A percentile compares a stretch with the other conserved stretches of the same genome.
Conservation (phyloP, 2,888 invertebrate species). For the Odontocolon sp. region DNA sequence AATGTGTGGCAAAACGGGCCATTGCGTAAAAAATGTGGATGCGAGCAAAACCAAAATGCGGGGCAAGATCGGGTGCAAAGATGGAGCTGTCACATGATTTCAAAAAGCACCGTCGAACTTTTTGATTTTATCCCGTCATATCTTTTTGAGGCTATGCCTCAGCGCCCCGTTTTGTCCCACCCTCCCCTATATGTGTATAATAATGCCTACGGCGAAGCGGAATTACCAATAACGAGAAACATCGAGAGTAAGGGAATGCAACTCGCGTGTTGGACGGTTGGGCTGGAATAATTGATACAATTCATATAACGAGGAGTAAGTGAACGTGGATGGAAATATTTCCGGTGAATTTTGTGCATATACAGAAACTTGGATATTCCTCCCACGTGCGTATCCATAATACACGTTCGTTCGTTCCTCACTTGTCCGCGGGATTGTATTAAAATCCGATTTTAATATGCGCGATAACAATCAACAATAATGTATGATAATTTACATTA, state of each 20-base stretch:
- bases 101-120: too few relatives aligned
- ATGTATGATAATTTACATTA: conserved; percentile 60
- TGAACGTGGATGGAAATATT: conserved; percentile 54
- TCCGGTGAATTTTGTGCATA: conserved; percentile 38
- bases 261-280: conserved; percentile 40
- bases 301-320: conserved; percentile 48
- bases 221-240: conserved; percentile 9
- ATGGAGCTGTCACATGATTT: too few relatives aligned
- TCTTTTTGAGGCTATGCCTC: too few relatives aligned
- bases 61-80: too few relatives aligned
- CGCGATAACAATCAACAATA: conserved; percentile 60
- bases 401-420: conserved; percentile 36
- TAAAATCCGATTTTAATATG: conserved; percentile 57
- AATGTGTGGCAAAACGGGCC: too few relatives aligned
- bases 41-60: too few relatives aligned
- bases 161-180: too few relatives aligned
- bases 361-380: conserved; percentile 43
- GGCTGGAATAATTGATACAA: conserved; percentile 47
- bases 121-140: too few relatives aligned
- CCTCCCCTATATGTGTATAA: too few relatives aligned
- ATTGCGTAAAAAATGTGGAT: too few relatives aligned
- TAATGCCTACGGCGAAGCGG: conserved; percentile 9
- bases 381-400: conserved; percentile 46
- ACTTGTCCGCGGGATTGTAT: conserved; percentile 31
- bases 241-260: conserved; percentile 7